These are phyloP conservation scores for Synanthedon formicaeformis DNA, from an alignment of 2,888 invertebrate genomes.

Conservation along the genomic window DNA sequence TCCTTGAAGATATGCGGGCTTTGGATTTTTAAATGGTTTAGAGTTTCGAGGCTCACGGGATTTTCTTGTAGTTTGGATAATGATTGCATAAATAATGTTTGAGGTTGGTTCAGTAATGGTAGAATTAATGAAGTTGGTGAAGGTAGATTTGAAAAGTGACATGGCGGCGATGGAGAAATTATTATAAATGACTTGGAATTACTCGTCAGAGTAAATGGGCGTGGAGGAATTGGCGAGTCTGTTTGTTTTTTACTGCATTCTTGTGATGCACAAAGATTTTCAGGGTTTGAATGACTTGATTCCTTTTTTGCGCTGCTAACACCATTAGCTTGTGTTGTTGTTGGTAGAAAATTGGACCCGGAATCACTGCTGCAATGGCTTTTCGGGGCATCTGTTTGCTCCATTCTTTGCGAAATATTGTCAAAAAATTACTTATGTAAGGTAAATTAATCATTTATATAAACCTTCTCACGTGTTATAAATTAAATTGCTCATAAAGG, in stretches of 20 bases:
- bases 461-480: too few species aligned
- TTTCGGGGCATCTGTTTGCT: too few species aligned
- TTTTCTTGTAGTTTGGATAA: constrained; percentile 39
- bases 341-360: too few species aligned
- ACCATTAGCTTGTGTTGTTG: too few species aligned
- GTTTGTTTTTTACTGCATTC: background rate
- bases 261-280: background rate
- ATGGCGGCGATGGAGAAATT: constrained; percentile 14
- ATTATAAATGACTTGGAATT: background rate
- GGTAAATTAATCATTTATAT: too few species aligned
- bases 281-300: background rate
- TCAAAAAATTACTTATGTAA: too few species aligned
- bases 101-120: constrained; percentile 21
- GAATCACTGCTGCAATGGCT: too few species aligned
- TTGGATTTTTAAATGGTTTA: constrained; percentile 14
- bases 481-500: too few species aligned
- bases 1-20: background rate
- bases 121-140: constrained; percentile 15
- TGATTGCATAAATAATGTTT: constrained; percentile 41
- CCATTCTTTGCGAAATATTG: too few species aligned
- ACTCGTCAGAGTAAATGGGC: background rate
- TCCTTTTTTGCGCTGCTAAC: background rate
- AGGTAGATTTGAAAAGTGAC: constrained; percentile 16
- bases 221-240: background rate
- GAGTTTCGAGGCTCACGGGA: constrained; percentile 22